Conservation (phyloP, 2,797 vertebrate species). For the Malacoctenus gilli region DNA sequence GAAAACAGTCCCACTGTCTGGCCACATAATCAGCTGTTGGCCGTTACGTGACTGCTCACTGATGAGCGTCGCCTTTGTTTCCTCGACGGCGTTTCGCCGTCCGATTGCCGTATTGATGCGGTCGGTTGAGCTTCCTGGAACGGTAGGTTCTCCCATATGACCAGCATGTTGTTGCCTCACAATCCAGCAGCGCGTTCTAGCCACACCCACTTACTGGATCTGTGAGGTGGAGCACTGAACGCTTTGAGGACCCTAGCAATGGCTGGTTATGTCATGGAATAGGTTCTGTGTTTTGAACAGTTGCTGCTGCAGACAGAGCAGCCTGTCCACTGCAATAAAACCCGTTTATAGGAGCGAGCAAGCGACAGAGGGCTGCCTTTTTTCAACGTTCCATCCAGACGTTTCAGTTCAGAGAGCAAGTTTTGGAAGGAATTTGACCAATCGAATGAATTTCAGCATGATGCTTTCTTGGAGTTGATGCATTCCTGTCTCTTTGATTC, state of each 20-base stretch:
- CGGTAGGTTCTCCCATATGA: too few species aligned
- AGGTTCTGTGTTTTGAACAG: not conserved
- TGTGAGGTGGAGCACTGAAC: not conserved
- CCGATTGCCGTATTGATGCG: conserved; percentile 3
- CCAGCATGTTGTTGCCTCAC: too few species aligned
- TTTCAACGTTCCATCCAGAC: too few species aligned
- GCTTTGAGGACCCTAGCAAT: not conserved
- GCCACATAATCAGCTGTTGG: conserved; percentile 32
- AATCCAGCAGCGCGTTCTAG: not conserved
- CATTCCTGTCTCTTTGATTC: too few species aligned
- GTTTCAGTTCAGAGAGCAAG: too few species aligned
- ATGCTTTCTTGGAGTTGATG: too few species aligned
- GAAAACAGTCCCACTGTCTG: conserved; percentile 45
- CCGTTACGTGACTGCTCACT: conserved; percentile 48
- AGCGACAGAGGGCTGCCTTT: too few species aligned
- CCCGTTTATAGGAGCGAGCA: not conserved
- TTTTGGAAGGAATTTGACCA: too few species aligned
- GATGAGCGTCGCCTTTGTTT: conserved; percentile 43
- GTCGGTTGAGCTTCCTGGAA: not conserved
- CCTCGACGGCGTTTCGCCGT: not conserved
- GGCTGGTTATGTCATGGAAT: not conserved
- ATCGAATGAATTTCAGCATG: too few species aligned
- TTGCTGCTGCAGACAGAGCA: not conserved
- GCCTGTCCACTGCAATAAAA: not conserved
- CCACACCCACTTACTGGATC: not conserved